Conservation (phyloP, 2,113 vertebrate species). For the Notarius quadriscutis region DNA sequence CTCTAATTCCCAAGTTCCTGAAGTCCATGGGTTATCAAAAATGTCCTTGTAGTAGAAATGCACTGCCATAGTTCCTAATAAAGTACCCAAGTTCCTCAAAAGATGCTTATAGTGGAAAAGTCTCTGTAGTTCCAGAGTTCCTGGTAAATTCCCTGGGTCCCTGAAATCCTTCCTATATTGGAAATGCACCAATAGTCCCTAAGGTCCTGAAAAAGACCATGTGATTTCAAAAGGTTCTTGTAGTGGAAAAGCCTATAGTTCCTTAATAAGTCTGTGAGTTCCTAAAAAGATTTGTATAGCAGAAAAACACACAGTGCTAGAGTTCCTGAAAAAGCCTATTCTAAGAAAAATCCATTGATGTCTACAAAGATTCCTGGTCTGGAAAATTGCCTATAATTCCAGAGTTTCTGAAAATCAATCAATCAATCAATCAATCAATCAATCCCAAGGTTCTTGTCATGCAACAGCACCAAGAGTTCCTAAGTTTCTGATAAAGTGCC, state of each 20-base stretch:
- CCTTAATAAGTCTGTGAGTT: not conserved
- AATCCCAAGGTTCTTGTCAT: too few relatives aligned
- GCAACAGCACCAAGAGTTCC: too few relatives aligned
- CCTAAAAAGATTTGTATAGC: not conserved
- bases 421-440: too few relatives aligned
- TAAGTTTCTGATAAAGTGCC: too few relatives aligned
- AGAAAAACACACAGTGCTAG: too few relatives aligned
- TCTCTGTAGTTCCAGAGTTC: not conserved
- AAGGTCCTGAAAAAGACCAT: not conserved
- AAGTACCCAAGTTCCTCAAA: not conserved
- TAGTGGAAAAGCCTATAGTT: not conserved
- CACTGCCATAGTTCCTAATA: not conserved
- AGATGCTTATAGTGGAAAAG: not conserved
- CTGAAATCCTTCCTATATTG: not conserved
- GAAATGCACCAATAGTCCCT: not conserved
- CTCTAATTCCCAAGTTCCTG: not conserved
- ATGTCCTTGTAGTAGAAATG: not conserved
- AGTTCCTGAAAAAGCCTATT: too few relatives aligned
- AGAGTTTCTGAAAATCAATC: not conserved
- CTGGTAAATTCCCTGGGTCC: not conserved
- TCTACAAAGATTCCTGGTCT: not conserved
- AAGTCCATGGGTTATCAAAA: not conserved
- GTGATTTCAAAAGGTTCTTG: not conserved
- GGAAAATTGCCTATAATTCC: not conserved
- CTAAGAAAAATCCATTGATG: too few relatives aligned